phyloP scores from a whole-genome alignment of 2,797 vertebrate species.

The Oreortyx pictus region DNA sequence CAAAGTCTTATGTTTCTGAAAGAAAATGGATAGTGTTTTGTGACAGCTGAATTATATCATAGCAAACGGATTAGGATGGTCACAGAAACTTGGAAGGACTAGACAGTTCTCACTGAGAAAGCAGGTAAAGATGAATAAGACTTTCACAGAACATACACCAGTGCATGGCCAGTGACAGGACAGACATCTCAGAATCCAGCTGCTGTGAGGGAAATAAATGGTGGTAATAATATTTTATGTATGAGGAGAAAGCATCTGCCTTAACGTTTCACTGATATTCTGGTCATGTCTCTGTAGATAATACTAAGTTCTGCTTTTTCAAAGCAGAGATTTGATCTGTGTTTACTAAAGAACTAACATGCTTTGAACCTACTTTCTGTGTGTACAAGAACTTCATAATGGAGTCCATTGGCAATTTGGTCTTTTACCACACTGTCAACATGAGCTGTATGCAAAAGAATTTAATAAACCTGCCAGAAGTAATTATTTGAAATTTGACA shows the following conservation, averaged over 20 bases:
- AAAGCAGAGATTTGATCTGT: neutral
- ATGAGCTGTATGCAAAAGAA: neutral
- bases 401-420: neutral
- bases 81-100: neutral
- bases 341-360: neutral
- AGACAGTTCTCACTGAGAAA: neutral
- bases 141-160: neutral
- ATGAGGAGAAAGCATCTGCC: neutral
- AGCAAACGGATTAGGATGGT: neutral
- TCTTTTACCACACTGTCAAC: neutral
- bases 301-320: neutral
- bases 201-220: neutral
- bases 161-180: neutral
- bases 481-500: neutral
- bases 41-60: neutral
- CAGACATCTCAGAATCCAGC: neutral
- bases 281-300: neutral
- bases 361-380: neutral
- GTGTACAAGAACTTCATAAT: neutral
- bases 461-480: neutral
- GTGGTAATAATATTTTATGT: neutral
- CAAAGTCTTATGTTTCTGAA: neutral
- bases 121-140: neutral
- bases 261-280: neutral
- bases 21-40: neutral